A percentile compares a stretch with the other conserved stretches of the same genome.
These are phyloP conservation scores for Agrilus mali DNA, from an alignment of 2,888 invertebrate genomes.

Conservation along the genomic window DNA sequence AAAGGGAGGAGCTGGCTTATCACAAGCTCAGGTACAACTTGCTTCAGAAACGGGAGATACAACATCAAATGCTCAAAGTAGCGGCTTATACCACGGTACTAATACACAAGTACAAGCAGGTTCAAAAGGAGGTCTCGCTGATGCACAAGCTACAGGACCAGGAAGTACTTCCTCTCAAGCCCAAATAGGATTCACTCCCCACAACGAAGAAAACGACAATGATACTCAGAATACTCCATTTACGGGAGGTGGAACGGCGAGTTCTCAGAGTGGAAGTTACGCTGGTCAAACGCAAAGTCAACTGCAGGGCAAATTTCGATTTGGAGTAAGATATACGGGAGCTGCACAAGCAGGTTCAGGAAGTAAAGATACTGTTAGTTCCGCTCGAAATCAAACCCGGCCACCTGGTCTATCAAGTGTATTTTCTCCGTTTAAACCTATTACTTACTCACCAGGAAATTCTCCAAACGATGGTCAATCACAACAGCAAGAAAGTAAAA, in stretches of 20 bases:
- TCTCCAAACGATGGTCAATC: slow-evolving; percentile 1
- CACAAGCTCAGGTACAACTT: slow-evolving; percentile 65
- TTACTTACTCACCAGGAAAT: slow-evolving; percentile 3
- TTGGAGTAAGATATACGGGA: slow-evolving; percentile 40
- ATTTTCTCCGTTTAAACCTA: slow-evolving; percentile 10
- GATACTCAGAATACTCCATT: slow-evolving; percentile 44
- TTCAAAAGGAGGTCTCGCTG: slow-evolving; percentile 70
- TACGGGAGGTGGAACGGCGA: slow-evolving; percentile 64
- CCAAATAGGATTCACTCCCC: slow-evolving; percentile 75
- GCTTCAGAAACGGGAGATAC: slow-evolving; percentile 66
- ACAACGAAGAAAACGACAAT: slow-evolving; percentile 46
- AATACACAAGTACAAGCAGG: slow-evolving; percentile 71
- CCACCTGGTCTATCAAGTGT: slow-evolving; percentile 8
- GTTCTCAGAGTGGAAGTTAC: slow-evolving; percentile 62
- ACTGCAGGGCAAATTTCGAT: slow-evolving; percentile 68
- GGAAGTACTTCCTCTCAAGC: slow-evolving; percentile 81
- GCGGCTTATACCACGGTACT: slow-evolving; percentile 63
- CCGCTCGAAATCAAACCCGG: slow-evolving; percentile 20
- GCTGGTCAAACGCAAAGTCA: slow-evolving; percentile 74
- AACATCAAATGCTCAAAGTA: slow-evolving; percentile 61
- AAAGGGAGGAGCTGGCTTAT: slow-evolving; percentile 57
- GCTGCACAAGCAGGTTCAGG: slow-evolving; percentile 76
- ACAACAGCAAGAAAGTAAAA: slow-evolving; percentile 11
- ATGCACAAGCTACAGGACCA: slow-evolving; percentile 73
- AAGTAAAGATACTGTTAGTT: slow-evolving; percentile 40